These are phyloP conservation scores for Bombycilla garrulus DNA, from an alignment of 2,113 vertebrate species.

Conservation along the genomic window DNA sequence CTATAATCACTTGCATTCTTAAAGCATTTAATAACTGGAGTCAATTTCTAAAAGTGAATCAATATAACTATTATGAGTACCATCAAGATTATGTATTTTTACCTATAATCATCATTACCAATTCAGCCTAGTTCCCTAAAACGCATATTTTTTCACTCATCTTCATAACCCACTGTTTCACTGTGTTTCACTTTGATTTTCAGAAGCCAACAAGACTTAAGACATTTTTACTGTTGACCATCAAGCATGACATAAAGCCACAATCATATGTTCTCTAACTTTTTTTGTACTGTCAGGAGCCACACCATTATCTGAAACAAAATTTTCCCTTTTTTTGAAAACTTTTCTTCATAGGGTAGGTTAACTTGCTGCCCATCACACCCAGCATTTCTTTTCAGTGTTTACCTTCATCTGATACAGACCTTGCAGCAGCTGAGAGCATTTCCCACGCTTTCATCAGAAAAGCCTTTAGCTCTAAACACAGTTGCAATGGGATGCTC, in stretches of 20 bases:
- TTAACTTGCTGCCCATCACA: not conserved
- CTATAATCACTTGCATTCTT: not conserved
- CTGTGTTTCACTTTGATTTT: not conserved
- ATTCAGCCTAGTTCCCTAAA: not conserved
- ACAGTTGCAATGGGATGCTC: not conserved
- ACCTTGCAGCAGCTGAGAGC: not conserved
- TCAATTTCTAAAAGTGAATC: not conserved
- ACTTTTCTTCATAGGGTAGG: not conserved
- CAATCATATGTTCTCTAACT: not conserved
- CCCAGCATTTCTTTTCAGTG: not conserved
- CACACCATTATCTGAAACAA: not conserved
- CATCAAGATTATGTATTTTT: not conserved
- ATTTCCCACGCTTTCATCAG: not conserved
- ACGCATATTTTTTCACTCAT: not conserved
- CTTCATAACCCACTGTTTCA: not conserved
- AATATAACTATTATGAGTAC: not conserved
- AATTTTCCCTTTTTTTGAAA: not conserved
- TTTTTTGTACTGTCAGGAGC: not conserved
- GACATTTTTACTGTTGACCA: not conserved
- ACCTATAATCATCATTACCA: not conserved
- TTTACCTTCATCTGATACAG: not conserved
- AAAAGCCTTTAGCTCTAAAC: not conserved
- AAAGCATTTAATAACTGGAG: not conserved
- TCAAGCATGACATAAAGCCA: not conserved
- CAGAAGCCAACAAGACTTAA: not conserved